Conservation (phyloP, 2,888 invertebrate species). For the Dolichopus griseipennis region DNA sequence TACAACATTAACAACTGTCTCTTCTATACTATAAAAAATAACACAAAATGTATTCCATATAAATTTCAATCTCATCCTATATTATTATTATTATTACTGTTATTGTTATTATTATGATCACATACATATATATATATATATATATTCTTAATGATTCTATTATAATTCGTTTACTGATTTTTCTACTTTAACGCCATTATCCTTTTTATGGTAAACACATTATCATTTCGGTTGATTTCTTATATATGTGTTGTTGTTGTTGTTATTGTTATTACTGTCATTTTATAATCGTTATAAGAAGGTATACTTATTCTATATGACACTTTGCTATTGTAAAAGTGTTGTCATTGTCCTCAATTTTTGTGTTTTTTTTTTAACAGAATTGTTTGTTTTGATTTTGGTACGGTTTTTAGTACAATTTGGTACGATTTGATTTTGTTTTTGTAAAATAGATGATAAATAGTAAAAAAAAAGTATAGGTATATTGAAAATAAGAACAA, state of each 20-base stretch:
- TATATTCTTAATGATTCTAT: neutral
- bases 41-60: neutral
- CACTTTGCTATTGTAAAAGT: neutral
- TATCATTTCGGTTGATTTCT: neutral
- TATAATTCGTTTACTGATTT: neutral
- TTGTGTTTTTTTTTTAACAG: neutral
- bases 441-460: too few relatives aligned
- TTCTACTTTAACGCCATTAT: neutral
- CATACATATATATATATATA: too few relatives aligned
- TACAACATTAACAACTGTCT: neutral
- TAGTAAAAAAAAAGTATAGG: too few relatives aligned
- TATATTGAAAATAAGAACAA: too few relatives aligned
- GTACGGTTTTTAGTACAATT: too few relatives aligned
- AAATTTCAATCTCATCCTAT: neutral
- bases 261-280: too few relatives aligned
- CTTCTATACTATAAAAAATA: neutral
- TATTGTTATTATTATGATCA: neutral
- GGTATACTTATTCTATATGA: too few relatives aligned
- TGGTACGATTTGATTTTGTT: too few relatives aligned
- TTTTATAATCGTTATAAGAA: too few relatives aligned
- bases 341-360: neutral
- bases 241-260: neutral
- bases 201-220: conserved; percentile 4
- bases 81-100: too few relatives aligned
- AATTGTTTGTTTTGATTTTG: neutral